Conservation (phyloP, 2,113 vertebrate species). For the Gadus chalcogrammus region DNA sequence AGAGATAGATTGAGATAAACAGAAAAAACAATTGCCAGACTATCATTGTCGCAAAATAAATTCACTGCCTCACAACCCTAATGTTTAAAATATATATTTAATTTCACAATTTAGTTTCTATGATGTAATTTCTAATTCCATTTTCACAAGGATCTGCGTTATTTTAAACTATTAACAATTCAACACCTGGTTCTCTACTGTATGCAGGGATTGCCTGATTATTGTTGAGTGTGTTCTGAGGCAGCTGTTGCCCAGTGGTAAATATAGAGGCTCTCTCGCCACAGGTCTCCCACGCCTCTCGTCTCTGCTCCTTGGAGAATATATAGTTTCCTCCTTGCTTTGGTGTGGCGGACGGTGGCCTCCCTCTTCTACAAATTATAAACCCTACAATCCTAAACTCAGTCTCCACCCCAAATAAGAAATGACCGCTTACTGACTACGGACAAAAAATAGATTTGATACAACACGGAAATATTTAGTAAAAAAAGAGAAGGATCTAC, state of each 20-base stretch:
- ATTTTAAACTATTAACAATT: too few relatives aligned
- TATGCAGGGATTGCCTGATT: conserved; percentile 51
- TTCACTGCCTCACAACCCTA: too few relatives aligned
- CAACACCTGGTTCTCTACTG: conserved; percentile 31
- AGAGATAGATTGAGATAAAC: background rate
- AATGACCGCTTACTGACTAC: conserved; percentile 51
- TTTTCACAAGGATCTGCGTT: too few relatives aligned
- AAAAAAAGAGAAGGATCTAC: conserved; percentile 19
- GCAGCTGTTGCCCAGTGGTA: conserved; percentile 62
- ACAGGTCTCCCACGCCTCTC: conserved; percentile 63
- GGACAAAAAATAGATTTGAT: conserved; percentile 65
- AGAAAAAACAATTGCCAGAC: background rate
- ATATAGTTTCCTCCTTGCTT: conserved; percentile 59
- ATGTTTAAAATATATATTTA: too few relatives aligned
- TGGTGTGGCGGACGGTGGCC: conserved; percentile 72
- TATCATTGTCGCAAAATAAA: background rate
- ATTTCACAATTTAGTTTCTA: too few relatives aligned
- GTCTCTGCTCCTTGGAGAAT: conserved; percentile 44
- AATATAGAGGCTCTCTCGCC: conserved; percentile 67
- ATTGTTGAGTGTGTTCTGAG: conserved; percentile 40
- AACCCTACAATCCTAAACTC: conserved; percentile 59
- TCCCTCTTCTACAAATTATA: conserved; percentile 72
- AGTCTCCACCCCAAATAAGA: conserved; percentile 73
- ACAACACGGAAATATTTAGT: conserved; percentile 12
- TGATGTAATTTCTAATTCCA: too few relatives aligned